Evolutionary conservation across 2,797 vertebrate species (phyloP).

Genomic region (Cossypha polioptera): DNA sequence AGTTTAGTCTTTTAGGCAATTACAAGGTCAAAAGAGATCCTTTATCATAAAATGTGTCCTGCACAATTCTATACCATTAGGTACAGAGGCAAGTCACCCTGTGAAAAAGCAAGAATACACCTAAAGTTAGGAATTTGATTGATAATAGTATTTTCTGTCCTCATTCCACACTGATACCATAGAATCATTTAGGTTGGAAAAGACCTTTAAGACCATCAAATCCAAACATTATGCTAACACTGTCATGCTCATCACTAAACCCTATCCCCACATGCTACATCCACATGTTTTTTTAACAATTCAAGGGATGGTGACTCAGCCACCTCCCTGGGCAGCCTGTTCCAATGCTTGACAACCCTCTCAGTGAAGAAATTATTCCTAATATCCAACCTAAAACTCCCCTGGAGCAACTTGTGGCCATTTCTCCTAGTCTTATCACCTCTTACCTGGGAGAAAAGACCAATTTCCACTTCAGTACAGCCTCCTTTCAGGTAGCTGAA

Average conservation of each 20-base stretch:
- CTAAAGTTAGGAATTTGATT: too few species aligned
- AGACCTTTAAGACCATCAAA: background rate
- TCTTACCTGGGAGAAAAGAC: background rate
- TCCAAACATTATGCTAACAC: background rate
- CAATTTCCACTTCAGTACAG: background rate
- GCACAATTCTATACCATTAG: background rate
- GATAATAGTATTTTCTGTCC: background rate
- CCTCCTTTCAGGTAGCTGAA: background rate
- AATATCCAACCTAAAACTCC: background rate
- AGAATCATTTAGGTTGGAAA: background rate
- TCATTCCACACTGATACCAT: rapidly evolving
- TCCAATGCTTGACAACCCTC: background rate
- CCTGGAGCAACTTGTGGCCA: background rate
- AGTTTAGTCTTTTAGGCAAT: background rate
- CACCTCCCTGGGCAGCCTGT: background rate
- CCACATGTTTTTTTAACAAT: background rate
- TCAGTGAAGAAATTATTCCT: background rate
- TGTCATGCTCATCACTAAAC: background rate
- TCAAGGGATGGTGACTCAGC: background rate
- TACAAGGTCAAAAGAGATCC: background rate
- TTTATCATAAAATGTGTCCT: background rate
- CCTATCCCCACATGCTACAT: background rate
- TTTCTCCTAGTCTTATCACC: background rate
- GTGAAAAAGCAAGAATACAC: background rate
- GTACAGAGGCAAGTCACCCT: background rate